These are phyloP conservation scores for Brachionus rubens DNA, from an alignment of 1,140 invertebrate species.

Conservation along the genomic window DNA sequence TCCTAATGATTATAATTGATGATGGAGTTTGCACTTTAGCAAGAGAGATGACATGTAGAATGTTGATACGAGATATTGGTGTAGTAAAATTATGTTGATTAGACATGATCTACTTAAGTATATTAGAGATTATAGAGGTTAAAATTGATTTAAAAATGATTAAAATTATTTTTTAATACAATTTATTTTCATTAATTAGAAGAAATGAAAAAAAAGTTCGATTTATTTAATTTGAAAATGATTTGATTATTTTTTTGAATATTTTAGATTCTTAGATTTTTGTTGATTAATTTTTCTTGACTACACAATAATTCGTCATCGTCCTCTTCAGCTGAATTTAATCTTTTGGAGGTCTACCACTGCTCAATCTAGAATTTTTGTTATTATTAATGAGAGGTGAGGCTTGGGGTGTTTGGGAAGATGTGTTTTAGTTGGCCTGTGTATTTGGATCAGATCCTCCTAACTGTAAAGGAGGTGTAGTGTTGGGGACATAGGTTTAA, in stretches of 20 bases:
- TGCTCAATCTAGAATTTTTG: constrained; percentile 12
- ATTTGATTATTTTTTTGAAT: not conserved
- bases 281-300: constrained; percentile 17
- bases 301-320: not conserved
- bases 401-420: not conserved
- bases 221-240: not conserved
- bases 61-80: not conserved
- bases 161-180: constrained; percentile 2
- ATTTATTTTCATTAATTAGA: not conserved
- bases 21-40: not conserved
- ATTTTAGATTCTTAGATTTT: constrained; percentile 10
- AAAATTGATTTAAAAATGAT: not conserved
- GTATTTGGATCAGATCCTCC: not conserved
- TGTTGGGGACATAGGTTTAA: constrained; percentile 4
- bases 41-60: constrained; percentile 21
- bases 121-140: not conserved
- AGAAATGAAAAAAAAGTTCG: not conserved
- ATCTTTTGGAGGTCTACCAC: constrained; percentile 3
- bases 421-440: constrained; percentile 3
- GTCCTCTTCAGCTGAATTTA: constrained; percentile 4
- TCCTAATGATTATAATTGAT: constrained; percentile 17
- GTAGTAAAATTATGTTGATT: not conserved
- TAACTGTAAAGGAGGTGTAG: constrained; percentile 29
- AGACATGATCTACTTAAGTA: not conserved
- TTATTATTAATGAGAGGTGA: not conserved